Evolutionary conservation across 2,797 vertebrate genomes (phyloP).

Genomic region (Pseudochaenichthys georgianus): DNA sequence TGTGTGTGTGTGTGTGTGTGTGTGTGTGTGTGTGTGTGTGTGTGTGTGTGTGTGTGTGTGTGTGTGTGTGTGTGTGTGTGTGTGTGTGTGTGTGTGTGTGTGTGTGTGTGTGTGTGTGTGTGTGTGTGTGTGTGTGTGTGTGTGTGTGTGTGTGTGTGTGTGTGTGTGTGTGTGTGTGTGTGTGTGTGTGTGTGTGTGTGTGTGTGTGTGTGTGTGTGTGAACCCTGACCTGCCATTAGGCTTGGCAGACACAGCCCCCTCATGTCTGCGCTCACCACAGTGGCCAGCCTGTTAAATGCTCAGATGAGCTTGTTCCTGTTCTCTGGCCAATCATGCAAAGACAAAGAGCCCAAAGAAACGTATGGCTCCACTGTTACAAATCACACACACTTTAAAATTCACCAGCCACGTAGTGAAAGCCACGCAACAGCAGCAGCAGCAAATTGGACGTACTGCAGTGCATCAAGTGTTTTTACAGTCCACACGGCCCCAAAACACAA

Average conservation of each 20-base stretch:
- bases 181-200: no score
- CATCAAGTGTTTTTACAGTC: not conserved
- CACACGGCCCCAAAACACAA: not conserved
- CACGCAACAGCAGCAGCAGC: not conserved
- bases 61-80: constrained; percentile 11
- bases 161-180: no score
- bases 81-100: no score
- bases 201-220: constrained; percentile 13
- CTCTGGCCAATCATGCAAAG: constrained; percentile 47
- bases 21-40: not conserved
- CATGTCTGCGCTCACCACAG: constrained; percentile 61
- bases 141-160: no score
- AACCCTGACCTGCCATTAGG: constrained; percentile 64
- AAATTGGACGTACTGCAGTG: not conserved
- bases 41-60: no score
- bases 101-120: not conserved
- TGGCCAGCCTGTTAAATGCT: constrained; percentile 54
- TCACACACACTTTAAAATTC: constrained; percentile 24
- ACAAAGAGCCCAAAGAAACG: constrained; percentile 68
- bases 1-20: no score
- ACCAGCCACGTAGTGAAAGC: not conserved
- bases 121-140: not conserved
- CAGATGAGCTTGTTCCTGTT: constrained; percentile 66
- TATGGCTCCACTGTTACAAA: constrained; percentile 32
- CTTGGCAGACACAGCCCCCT: constrained; percentile 50